Evolutionary conservation across 2,113 vertebrate genomes (phyloP).

Genomic region (Mustela nigripes): DNA sequence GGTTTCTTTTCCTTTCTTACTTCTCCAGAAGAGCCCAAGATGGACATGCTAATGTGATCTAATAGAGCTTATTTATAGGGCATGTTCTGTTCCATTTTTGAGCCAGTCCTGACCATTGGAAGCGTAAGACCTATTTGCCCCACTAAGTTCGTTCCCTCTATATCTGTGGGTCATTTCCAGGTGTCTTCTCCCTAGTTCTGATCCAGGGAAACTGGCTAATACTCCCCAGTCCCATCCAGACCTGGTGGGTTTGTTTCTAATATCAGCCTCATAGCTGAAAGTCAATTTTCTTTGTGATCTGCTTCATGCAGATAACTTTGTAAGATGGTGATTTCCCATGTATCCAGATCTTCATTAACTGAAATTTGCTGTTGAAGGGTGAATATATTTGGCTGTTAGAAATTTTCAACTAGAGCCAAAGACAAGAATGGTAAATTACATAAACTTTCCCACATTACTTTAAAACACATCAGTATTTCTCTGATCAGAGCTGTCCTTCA

Average conservation of each 20-base stretch:
- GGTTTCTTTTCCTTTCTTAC: not conserved
- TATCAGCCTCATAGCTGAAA: not conserved
- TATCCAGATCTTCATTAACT: not conserved
- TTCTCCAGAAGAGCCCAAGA: not conserved
- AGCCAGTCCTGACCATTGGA: not conserved
- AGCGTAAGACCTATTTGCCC: not conserved
- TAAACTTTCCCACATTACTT: not conserved
- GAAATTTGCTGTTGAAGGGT: not conserved
- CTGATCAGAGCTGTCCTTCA: not conserved
- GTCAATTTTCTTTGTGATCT: not conserved
- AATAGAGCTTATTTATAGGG: not conserved
- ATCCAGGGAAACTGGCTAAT: not conserved
- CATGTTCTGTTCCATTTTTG: not conserved
- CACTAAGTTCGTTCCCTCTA: not conserved
- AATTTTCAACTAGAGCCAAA: not conserved
- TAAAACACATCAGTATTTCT: not conserved
- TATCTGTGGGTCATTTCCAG: not conserved
- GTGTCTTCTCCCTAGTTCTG: not conserved
- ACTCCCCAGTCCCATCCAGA: not conserved
- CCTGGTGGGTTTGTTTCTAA: not conserved
- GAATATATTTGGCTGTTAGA: not conserved
- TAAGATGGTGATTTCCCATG: not conserved
- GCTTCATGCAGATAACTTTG: not conserved
- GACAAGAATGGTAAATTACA: not conserved
- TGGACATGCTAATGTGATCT: not conserved